A percentile compares a stretch with the other conserved stretches of the same genome.
Conservation (phyloP, 2,797 vertebrate genomes). For the Sebastes variabilis region DNA sequence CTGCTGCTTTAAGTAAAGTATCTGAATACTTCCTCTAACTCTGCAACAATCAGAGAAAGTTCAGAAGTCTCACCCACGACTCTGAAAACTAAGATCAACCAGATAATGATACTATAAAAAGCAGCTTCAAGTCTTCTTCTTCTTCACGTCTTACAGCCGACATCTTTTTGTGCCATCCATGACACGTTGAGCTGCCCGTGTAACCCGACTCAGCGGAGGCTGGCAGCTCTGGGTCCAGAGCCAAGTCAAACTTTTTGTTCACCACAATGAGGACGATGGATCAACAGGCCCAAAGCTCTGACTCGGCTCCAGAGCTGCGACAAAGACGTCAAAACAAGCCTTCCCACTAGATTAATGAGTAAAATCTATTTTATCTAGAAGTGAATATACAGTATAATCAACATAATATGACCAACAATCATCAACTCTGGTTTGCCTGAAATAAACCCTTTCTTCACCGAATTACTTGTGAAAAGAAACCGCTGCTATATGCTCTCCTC, state of each 20-base stretch:
- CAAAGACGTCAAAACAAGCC: not conserved
- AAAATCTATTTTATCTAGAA: too few relatives aligned
- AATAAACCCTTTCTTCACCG: not conserved
- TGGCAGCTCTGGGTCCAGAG: not conserved
- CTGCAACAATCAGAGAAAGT: not conserved
- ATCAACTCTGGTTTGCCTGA: too few relatives aligned
- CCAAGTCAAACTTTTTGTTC: not conserved
- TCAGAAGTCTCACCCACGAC: not conserved
- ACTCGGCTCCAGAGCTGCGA: not conserved
- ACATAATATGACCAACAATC: too few relatives aligned
- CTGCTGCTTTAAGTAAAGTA: not conserved
- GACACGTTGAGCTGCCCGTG: not conserved
- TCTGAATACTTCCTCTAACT: not conserved
- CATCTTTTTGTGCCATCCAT: not conserved
- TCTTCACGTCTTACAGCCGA: not conserved
- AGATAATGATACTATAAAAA: not conserved
- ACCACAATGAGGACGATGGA: not conserved
- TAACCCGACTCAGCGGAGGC: not conserved
- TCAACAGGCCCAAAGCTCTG: not conserved
- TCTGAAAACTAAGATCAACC: not conserved
- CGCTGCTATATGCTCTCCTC: not conserved
- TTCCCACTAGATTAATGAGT: not conserved
- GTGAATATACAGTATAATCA: too few relatives aligned
- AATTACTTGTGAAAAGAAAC: not conserved
- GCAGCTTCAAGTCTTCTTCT: not conserved